phyloP scores from a whole-genome alignment of 2,113 vertebrate species.

The Thalassarche chlororhynchos region DNA sequence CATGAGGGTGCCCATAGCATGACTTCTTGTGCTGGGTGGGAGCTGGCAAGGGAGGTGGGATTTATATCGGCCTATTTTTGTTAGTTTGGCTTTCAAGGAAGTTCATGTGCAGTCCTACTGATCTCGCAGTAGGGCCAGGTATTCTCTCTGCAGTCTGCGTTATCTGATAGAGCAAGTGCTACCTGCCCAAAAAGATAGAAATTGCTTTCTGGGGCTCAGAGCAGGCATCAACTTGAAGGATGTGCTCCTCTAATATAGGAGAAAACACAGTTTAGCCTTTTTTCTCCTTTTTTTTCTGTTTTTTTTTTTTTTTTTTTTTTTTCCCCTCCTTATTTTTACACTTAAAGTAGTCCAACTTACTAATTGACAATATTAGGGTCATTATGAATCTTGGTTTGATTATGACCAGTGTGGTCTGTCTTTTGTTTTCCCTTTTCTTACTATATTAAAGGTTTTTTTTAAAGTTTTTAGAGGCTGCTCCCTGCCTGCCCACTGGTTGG shows the following conservation, averaged over 20 bases:
- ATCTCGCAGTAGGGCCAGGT: not conserved
- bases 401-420: not conserved
- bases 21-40: not conserved
- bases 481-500: not conserved
- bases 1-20: accelerated
- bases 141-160: not conserved
- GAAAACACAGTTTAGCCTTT: not conserved
- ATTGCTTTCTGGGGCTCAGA: not conserved
- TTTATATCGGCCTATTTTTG: not conserved
- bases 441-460: not conserved
- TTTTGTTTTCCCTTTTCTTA: not conserved
- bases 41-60: not conserved
- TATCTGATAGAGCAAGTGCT: not conserved
- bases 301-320: not conserved
- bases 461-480: not conserved
- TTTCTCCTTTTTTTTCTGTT: not conserved
- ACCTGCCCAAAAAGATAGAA: not conserved
- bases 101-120: not conserved
- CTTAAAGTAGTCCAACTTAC: not conserved
- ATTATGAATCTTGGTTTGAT: not conserved
- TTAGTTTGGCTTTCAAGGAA: not conserved
- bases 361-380: not conserved
- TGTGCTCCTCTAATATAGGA: not conserved
- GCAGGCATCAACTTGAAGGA: not conserved
- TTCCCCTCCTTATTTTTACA: not conserved